Evolutionary conservation across 1,140 invertebrate species (phyloP).

Genomic region (Akabosia matsudoensis): DNA sequence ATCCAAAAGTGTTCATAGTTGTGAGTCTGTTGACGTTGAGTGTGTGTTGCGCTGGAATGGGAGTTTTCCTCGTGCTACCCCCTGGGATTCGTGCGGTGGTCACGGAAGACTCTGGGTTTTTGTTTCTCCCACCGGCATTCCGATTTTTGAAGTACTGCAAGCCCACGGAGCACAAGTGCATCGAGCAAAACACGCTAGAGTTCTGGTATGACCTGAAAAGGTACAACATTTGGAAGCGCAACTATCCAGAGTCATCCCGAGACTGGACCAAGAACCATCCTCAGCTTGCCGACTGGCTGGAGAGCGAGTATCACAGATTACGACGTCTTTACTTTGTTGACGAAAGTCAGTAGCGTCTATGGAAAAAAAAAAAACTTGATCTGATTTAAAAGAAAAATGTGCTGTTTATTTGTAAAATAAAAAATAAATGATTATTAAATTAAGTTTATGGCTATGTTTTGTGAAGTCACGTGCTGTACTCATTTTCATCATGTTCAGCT

Average conservation of each 20-base stretch:
- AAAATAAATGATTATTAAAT: not conserved
- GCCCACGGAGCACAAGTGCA: not conserved
- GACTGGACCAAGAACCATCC: not conserved
- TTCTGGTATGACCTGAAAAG: not conserved
- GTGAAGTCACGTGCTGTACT: too few relatives aligned
- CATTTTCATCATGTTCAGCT: too few relatives aligned
- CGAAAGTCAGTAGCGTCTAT: not conserved
- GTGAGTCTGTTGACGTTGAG: too few relatives aligned
- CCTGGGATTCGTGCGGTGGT: not conserved
- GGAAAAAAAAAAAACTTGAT: not conserved
- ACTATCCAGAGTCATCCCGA: not conserved
- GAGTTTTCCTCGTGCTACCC: too few relatives aligned
- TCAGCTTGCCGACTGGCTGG: not conserved
- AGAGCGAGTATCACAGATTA: not conserved
- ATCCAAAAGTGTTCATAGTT: too few relatives aligned
- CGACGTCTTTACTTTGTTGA: not conserved
- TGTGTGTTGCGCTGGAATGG: too few relatives aligned
- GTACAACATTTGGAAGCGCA: not conserved
- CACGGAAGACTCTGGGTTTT: not conserved
- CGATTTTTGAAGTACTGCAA: constrained; percentile 16
- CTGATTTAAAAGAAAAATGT: not conserved
- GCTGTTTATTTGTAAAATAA: not conserved
- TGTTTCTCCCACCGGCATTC: constrained; percentile 8
- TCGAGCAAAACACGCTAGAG: constrained; percentile 12
- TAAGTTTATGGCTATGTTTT: too few relatives aligned